Evolutionary conservation across 1,140 invertebrate species (phyloP).

Genomic region (Panulirus ornatus): DNA sequence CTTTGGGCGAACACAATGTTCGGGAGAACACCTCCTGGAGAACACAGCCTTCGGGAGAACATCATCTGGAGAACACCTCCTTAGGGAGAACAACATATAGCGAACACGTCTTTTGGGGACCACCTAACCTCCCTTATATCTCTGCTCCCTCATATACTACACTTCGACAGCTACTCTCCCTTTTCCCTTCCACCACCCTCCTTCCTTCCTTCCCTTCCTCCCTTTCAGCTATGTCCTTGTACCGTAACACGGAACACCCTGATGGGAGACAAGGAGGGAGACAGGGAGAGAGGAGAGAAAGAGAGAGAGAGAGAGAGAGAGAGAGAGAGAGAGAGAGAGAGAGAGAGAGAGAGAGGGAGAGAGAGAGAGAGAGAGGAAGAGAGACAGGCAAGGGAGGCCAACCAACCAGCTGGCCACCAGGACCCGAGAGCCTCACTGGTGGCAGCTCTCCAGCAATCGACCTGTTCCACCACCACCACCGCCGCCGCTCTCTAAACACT

Average conservation of each 20-base stretch:
- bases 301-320: conserved; percentile 11
- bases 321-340: conserved; percentile 7
- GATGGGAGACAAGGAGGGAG: no score
- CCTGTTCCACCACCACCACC: not conserved
- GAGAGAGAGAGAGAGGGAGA: not conserved
- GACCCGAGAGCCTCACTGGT: not conserved
- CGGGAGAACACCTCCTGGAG: no score
- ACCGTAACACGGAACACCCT: no score
- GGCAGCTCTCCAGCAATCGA: not conserved
- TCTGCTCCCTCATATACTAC: not conserved
- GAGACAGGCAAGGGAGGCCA: not conserved
- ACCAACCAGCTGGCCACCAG: not conserved
- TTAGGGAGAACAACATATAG: no score
- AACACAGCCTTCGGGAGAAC: no score
- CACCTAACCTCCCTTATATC: no score
- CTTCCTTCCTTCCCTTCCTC: no score
- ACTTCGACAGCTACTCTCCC: not conserved
- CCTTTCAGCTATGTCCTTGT: no score
- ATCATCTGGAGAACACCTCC: no score
- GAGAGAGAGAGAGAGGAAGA: not conserved
- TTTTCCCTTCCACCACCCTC: not conserved
- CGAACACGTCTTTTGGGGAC: no score
- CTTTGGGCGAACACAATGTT: no score
- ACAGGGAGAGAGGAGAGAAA: no score
- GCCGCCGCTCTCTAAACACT: not conserved